These are phyloP conservation scores for Oscheius sp. DNA, from an alignment of 1,140 invertebrate genomes.

Conservation along the genomic window DNA sequence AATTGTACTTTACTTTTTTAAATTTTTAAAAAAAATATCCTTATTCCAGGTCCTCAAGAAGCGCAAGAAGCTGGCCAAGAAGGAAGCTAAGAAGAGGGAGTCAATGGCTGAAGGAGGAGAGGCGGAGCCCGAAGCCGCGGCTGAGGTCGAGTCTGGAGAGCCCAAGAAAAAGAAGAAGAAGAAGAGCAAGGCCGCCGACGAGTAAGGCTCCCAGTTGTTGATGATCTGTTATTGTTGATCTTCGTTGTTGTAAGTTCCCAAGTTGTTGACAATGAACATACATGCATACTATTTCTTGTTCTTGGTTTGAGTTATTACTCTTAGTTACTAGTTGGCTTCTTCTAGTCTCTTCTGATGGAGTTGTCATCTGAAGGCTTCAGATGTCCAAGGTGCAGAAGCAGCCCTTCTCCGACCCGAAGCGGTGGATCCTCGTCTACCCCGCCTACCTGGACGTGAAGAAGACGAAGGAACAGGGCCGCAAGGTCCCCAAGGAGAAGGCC, in stretches of 20 bases:
- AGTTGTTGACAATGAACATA: no score
- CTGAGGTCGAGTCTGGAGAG: conserved; percentile 26
- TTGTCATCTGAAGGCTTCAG: no score
- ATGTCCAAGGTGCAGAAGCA: conserved; percentile 13
- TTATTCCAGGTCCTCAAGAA: conserved; percentile 49
- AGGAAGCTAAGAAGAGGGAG: conserved; percentile 31
- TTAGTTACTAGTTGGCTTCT: no score
- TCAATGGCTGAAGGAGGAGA: background rate
- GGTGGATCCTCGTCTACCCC: conserved; percentile 95
- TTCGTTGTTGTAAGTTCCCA: background rate
- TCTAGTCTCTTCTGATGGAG: no score
- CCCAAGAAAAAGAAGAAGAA: conserved; percentile 47
- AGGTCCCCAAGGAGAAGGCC: conserved; percentile 77
- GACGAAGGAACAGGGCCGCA: conserved; percentile 79
- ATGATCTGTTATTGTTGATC: no score
- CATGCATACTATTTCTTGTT: no score
- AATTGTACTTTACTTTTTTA: background rate
- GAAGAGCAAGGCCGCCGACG: conserved; percentile 38
- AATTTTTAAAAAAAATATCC: background rate
- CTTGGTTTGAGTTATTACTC: no score
- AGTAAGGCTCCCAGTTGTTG: background rate
- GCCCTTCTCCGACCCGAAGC: conserved; percentile 45
- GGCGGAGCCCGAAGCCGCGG: conserved; percentile 30
- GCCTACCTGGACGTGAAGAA: conserved; percentile 92
- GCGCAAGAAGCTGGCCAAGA: conserved; percentile 53